These are phyloP conservation scores for Glaucomys volans DNA, from an alignment of 2,113 vertebrate species.

Conservation along the genomic window DNA sequence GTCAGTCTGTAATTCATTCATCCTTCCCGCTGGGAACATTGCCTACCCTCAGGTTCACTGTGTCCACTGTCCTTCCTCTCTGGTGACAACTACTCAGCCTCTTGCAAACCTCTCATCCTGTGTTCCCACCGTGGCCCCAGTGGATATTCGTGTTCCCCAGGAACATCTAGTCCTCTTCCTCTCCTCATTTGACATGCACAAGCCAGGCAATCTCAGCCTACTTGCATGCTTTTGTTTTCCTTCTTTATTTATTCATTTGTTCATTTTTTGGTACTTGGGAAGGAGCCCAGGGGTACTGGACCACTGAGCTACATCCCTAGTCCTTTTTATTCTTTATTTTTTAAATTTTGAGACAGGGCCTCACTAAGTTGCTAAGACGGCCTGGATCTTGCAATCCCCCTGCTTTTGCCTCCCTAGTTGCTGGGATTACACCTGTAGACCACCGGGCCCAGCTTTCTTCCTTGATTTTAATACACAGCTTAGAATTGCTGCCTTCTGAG, in stretches of 20 bases:
- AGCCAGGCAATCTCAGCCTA: background rate
- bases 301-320: no score
- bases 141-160: background rate
- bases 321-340: no score
- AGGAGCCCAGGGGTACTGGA: background rate
- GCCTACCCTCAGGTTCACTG: background rate
- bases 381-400: no score
- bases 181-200: background rate
- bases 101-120: background rate
- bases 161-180: background rate
- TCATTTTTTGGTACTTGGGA: background rate
- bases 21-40: background rate
- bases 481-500: background rate
- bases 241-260: background rate
- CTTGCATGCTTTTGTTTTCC: no score
- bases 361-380: no score
- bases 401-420: no score
- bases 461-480: background rate
- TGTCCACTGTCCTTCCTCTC: background rate
- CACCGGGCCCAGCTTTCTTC: background rate
- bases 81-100: background rate
- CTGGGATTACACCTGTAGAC: no score
- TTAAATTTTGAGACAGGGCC: no score
- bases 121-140: background rate
- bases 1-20: background rate